Conservation (phyloP, 2,113 vertebrate genomes). For the Oxygymnocypris stewartii region DNA sequence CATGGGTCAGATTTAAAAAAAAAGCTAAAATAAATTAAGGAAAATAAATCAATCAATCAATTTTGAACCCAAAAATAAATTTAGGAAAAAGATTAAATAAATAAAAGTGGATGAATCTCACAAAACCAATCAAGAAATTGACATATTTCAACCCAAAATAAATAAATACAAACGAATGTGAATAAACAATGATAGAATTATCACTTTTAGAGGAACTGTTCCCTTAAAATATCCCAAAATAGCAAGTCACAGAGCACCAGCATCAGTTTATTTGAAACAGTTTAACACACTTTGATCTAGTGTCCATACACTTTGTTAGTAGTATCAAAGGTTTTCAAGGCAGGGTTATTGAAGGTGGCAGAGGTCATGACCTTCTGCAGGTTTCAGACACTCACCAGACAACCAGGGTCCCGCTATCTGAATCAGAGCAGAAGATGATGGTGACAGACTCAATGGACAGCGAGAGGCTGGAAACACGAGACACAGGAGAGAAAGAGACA, state of each 20-base stretch:
- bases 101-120: no score
- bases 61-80: no score
- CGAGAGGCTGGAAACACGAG: conserved; percentile 59
- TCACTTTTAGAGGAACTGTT: background rate
- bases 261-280: background rate
- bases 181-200: no score
- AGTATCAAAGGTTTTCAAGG: background rate
- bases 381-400: conserved; percentile 62
- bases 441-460: conserved; percentile 55
- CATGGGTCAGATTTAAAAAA: no score
- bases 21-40: no score
- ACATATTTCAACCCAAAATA: background rate
- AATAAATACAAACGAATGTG: no score
- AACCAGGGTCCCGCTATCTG: conserved; percentile 40
- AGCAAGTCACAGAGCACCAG: background rate
- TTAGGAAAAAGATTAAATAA: no score
- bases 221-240: background rate
- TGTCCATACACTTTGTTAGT: background rate
- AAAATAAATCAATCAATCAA: no score
- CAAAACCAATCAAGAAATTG: background rate
- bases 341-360: conserved; percentile 12
- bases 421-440: background rate
- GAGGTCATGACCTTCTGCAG: background rate
- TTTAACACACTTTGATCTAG: background rate
- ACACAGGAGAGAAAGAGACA: conserved; percentile 45